Conservation (phyloP, 2,888 invertebrate species). For the Criorhina ranunculi region DNA sequence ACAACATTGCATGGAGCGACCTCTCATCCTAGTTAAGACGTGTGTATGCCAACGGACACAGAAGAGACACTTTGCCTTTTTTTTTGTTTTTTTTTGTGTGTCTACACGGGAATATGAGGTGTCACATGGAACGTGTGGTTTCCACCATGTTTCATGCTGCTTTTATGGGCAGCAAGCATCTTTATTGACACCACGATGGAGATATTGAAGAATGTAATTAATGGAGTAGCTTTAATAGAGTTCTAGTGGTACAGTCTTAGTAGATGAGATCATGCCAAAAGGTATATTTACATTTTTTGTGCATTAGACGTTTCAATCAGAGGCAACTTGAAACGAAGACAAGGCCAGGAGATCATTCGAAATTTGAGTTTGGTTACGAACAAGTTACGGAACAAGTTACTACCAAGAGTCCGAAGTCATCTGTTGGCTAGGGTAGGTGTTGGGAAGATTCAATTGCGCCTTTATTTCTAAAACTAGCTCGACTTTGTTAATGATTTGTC, state of each 20-base stretch:
- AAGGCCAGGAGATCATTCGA: neutral
- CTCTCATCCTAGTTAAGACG: no score
- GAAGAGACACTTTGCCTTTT: conserved; percentile 48
- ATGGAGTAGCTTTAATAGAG: conserved; percentile 19
- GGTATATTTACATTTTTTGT: neutral
- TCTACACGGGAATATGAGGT: conserved; percentile 32
- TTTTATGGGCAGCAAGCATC: conserved; percentile 61
- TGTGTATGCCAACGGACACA: no score
- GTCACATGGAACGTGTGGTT: conserved; percentile 72
- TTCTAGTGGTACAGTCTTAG: conserved; percentile 5
- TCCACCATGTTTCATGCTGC: conserved; percentile 49
- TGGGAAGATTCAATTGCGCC: no score
- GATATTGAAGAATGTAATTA: conserved; percentile 34
- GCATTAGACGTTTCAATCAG: neutral
- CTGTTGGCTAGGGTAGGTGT: no score
- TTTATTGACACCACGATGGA: conserved; percentile 50
- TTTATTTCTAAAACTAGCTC: no score
- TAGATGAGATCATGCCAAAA: conserved; percentile 7
- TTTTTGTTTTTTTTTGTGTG: conserved; percentile 3
- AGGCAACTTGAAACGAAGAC: neutral
- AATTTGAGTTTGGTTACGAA: no score
- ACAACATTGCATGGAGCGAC: conserved; percentile 54
- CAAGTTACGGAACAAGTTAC: no score
- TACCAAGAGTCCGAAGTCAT: no score
- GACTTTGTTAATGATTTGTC: no score